Conservation (phyloP, 2,113 vertebrate genomes). For the Azemiops feae region DNA sequence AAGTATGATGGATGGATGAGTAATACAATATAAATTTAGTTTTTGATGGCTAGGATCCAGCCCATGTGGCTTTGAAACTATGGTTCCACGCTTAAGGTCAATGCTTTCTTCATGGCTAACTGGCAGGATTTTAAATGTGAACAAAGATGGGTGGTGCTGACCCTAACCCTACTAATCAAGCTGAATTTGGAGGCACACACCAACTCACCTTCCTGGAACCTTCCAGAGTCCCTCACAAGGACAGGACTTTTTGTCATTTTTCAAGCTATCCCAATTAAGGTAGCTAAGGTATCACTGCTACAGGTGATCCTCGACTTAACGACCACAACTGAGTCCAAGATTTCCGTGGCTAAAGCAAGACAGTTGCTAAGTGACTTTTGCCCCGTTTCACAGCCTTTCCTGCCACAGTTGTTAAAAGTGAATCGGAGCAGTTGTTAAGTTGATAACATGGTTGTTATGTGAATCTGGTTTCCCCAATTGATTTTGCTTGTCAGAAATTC, state of each 20-base stretch:
- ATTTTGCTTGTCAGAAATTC: neutral
- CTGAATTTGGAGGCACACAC: too few species aligned
- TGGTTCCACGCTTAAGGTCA: neutral
- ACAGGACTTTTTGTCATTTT: neutral
- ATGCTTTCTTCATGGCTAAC: neutral
- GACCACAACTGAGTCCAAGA: neutral
- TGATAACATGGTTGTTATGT: neutral
- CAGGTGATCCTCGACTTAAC: neutral
- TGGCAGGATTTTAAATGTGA: neutral
- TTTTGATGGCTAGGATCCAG: too few species aligned
- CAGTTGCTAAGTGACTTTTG: neutral
- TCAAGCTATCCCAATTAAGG: neutral
- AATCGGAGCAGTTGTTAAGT: neutral
- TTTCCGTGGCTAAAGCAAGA: neutral
- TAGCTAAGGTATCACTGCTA: neutral
- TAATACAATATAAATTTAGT: neutral
- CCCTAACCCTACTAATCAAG: too few species aligned
- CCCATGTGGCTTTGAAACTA: neutral
- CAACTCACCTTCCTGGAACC: neutral
- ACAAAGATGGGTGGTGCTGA: too few species aligned
- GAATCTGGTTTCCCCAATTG: neutral
- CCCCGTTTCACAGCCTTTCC: neutral
- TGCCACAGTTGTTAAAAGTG: neutral
- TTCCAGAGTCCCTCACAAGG: neutral
- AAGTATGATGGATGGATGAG: neutral